phyloP scores from a whole-genome alignment of 2,113 vertebrate species.

The Esox niger region DNA sequence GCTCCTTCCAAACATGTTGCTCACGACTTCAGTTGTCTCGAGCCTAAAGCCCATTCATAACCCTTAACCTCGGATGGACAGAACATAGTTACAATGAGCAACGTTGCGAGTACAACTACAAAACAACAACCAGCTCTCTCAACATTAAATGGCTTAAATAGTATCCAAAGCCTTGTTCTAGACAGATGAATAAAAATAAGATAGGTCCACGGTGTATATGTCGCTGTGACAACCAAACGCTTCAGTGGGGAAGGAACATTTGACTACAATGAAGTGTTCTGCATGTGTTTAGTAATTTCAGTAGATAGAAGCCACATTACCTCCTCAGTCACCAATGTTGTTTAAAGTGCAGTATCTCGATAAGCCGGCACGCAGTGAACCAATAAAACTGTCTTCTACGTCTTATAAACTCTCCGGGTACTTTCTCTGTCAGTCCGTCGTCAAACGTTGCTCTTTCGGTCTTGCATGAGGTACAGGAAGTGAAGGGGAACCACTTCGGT shows the following conservation, averaged over 20 bases:
- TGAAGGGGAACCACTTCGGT: constrained; percentile 55
- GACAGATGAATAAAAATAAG: background rate
- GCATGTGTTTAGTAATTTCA: constrained; percentile 5
- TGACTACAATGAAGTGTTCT: background rate
- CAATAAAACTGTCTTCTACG: constrained; percentile 21
- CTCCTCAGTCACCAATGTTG: constrained; percentile 30
- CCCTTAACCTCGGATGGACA: no score
- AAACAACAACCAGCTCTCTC: background rate
- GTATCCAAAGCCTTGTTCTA: background rate
- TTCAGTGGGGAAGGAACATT: background rate
- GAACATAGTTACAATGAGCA: background rate
- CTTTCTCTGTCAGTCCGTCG: constrained; percentile 26
- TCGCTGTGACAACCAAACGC: background rate
- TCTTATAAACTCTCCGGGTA: constrained; percentile 27
- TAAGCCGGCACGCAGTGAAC: background rate
- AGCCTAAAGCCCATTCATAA: no score
- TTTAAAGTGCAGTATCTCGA: constrained; percentile 5
- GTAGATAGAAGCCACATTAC: constrained; percentile 45
- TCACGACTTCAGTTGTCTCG: no score
- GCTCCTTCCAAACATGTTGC: no score
- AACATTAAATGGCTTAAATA: background rate
- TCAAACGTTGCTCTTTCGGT: constrained; percentile 56
- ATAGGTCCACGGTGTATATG: background rate
- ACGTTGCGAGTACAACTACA: background rate
- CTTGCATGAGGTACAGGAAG: constrained; percentile 73